A percentile compares a stretch with the other conserved stretches of the same genome.
Conservation (phyloP, 2,888 invertebrate genomes). For the Cantharis nigra region DNA sequence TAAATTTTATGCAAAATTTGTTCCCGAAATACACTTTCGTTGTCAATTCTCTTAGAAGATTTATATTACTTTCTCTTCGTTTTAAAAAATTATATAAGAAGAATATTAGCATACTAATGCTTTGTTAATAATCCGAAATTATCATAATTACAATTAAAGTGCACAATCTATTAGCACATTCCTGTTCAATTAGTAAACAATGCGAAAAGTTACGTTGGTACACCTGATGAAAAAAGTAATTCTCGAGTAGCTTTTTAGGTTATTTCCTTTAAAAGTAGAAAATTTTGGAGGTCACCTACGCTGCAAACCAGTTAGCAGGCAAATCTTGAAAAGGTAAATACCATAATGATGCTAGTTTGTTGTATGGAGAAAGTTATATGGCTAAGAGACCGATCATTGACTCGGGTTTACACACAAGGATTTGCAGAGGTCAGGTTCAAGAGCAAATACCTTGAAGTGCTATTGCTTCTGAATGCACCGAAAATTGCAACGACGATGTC, state of each 20-base stretch:
- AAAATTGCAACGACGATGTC: background rate
- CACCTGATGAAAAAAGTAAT: background rate
- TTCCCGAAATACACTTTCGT: background rate
- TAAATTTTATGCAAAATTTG: background rate
- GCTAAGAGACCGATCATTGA: background rate
- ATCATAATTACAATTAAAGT: background rate
- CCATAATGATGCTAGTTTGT: background rate
- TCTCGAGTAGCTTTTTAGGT: background rate
- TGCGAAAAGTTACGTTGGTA: background rate
- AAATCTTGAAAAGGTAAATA: background rate
- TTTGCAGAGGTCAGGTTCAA: conserved; percentile 25
- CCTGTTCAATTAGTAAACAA: background rate
- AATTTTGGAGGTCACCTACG: background rate
- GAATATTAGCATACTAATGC: background rate
- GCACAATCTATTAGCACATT: background rate
- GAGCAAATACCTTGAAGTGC: conserved; percentile 2
- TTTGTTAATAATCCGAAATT: background rate
- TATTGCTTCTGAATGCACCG: background rate
- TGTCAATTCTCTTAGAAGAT: background rate
- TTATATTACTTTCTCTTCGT: background rate
- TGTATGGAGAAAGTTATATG: background rate
- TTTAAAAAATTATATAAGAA: background rate
- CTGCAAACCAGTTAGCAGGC: background rate
- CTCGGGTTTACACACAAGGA: background rate
- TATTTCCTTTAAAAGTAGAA: background rate